phyloP scores from a whole-genome alignment of 2,113 vertebrate species.

The Catagonus wagneri region DNA sequence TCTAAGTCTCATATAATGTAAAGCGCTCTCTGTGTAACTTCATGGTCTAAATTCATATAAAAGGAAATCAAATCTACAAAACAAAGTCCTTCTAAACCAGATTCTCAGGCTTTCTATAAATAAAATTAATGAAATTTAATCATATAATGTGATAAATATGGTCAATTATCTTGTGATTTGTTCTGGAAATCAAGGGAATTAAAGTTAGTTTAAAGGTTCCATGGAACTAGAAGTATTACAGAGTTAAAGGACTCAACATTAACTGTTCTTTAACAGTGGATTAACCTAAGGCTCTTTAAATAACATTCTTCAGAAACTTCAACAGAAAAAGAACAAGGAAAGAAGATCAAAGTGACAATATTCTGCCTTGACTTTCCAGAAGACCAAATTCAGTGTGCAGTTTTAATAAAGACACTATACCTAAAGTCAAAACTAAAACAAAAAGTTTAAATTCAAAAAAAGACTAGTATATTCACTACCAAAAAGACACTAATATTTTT shows the following conservation, averaged over 20 bases:
- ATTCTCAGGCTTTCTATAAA: constrained; percentile 28
- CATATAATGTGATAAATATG: background rate
- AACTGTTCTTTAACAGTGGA: background rate
- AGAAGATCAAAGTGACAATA: background rate
- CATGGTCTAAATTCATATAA: constrained; percentile 28
- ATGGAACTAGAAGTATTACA: background rate
- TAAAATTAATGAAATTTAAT: background rate
- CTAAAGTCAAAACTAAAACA: constrained; percentile 25
- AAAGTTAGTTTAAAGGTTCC: background rate
- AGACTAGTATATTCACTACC: background rate
- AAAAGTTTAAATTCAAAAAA: background rate
- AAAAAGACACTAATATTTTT: constrained; percentile 3
- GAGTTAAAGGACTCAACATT: background rate
- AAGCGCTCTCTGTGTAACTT: background rate
- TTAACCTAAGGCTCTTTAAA: constrained; percentile 18
- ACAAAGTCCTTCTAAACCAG: background rate
- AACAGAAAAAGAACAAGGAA: background rate
- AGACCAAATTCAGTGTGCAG: background rate
- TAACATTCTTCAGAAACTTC: constrained; percentile 7
- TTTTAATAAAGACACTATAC: background rate
- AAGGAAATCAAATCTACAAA: background rate
- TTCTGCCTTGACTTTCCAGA: background rate
- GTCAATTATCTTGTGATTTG: constrained; percentile 9
- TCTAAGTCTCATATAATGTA: background rate
- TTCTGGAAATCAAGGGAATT: background rate